phyloP scores from a whole-genome alignment of 1,140 invertebrate genomes.

The Piezodorus guildinii region DNA sequence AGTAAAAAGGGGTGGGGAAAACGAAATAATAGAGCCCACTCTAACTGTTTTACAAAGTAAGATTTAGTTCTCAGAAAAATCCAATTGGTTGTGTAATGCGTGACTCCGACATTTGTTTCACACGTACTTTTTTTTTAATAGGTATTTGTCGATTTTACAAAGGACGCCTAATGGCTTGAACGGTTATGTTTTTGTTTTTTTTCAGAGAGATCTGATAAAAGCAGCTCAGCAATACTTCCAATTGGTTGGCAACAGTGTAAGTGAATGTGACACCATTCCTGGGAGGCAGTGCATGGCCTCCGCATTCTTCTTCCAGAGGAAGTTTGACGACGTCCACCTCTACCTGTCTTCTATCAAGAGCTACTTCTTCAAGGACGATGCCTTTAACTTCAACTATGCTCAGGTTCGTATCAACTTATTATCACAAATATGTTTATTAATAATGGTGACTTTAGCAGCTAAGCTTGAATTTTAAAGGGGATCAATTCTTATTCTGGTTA shows the following conservation, averaged over 20 bases:
- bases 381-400: constrained; percentile 95
- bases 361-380: constrained; percentile 91
- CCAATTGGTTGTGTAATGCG: no score
- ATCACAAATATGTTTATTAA: neutral
- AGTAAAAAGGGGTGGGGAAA: no score
- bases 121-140: no score
- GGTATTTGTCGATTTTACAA: no score
- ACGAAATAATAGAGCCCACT: no score
- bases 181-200: constrained; percentile 23
- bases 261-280: constrained; percentile 88
- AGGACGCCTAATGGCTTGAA: no score
- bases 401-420: constrained; percentile 45
- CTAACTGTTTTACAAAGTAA: no score
- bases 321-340: constrained; percentile 92
- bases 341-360: constrained; percentile 96
- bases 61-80: no score
- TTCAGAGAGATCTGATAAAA: constrained; percentile 84
- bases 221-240: constrained; percentile 93
- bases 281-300: constrained; percentile 96
- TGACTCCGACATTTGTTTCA: no score
- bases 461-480: no score
- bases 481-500: no score
- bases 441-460: no score
- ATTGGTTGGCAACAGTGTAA: constrained; percentile 86
- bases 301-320: constrained; percentile 82